A percentile compares a stretch with the other conserved stretches of the same genome.
These are phyloP conservation scores for Tolmerus cingulatus DNA, from an alignment of 2,888 invertebrate genomes.

Conservation along the genomic window DNA sequence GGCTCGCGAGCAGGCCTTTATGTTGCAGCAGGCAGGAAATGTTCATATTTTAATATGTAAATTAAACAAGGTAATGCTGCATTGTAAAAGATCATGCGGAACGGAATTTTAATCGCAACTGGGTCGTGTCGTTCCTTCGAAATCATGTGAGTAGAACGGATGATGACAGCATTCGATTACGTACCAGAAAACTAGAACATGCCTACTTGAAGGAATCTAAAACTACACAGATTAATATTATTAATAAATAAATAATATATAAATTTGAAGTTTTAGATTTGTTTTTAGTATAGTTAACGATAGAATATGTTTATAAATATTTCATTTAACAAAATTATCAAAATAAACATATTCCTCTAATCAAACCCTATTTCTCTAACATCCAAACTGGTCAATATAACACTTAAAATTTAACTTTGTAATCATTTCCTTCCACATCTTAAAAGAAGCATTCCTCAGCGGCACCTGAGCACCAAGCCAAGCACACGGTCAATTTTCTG, in stretches of 20 bases:
- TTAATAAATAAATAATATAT: no score
- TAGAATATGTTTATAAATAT: no score
- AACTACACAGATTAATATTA: no score
- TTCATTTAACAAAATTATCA: no score
- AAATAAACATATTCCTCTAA: not conserved
- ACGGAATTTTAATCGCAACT: not conserved
- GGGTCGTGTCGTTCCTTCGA: not conserved
- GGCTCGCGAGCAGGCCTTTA: not conserved
- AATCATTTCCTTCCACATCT: not conserved
- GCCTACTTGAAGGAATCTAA: no score
- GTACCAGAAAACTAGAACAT: no score
- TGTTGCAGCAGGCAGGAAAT: not conserved
- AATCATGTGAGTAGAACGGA: not conserved
- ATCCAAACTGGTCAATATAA: not conserved
- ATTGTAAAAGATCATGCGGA: not conserved
- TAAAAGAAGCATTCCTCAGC: not conserved
- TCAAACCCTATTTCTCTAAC: no score
- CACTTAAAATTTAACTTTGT: not conserved
- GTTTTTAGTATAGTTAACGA: no score
- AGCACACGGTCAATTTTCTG: not conserved
- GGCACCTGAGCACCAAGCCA: not conserved
- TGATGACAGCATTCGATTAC: not conserved
- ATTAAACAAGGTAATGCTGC: not conserved
- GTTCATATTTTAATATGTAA: not conserved
- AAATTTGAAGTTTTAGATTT: no score